phyloP scores from a whole-genome alignment of 2,888 invertebrate genomes.

The Carpatolechia fugitivella region DNA sequence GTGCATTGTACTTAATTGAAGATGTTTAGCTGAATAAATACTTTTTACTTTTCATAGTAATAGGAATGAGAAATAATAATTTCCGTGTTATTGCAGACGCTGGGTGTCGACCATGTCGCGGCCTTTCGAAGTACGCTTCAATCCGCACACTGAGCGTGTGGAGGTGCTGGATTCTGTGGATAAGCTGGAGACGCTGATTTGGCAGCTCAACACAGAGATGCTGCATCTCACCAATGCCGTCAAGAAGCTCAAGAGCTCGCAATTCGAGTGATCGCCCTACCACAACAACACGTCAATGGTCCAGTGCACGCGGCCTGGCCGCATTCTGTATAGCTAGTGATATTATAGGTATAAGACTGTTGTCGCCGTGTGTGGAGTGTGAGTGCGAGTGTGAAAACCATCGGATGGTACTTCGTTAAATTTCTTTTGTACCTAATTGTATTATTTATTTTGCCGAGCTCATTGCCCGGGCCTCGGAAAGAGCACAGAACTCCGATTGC shows the following conservation, averaged over 20 bases:
- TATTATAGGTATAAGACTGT: slow-evolving; percentile 73
- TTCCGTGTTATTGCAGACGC: slow-evolving; percentile 73
- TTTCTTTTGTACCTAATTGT: slow-evolving; percentile 69
- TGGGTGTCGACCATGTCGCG: slow-evolving; percentile 97
- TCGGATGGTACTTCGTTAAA: slow-evolving; percentile 70
- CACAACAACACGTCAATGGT: slow-evolving; percentile 50
- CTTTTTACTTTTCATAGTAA: too few species aligned
- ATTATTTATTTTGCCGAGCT: slow-evolving; percentile 78
- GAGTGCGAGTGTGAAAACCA: slow-evolving; percentile 65
- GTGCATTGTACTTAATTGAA: too few species aligned
- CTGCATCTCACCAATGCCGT: slow-evolving; percentile 93
- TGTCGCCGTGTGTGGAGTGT: slow-evolving; percentile 64
- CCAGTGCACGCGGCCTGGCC: slow-evolving; percentile 67
- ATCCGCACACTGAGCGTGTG: slow-evolving; percentile 98
- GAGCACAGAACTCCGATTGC: slow-evolving; percentile 65
- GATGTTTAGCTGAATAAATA: too few species aligned
- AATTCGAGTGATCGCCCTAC: slow-evolving; percentile 71
- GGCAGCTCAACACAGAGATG: slow-evolving; percentile 92
- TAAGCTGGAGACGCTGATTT: slow-evolving; percentile 89
- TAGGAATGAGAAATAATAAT: too few species aligned
- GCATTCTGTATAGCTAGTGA: slow-evolving; percentile 76
- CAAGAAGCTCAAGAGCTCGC: slow-evolving; percentile 87
- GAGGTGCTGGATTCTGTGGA: slow-evolving; percentile 96
- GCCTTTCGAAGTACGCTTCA: slow-evolving; percentile 98
- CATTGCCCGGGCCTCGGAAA: slow-evolving; percentile 71